Percentiles rank a stretch among this genome's conserved stretches.
Conservation (phyloP, 30 jellyfish, hydroid and myxozoan species). For the Pelagia noctiluca region DNA sequence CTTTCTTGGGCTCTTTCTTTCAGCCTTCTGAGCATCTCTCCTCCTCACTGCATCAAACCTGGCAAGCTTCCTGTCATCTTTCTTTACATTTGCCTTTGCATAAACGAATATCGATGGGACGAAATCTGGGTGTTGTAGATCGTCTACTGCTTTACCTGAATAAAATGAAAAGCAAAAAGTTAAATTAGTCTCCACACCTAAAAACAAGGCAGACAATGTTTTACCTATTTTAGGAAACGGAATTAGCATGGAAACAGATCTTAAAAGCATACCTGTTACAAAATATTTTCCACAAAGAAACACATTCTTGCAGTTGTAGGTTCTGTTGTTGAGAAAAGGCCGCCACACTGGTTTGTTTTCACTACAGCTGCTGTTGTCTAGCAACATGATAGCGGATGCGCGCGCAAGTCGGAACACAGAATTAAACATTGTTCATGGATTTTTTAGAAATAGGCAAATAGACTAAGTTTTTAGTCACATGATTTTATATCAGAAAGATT, state of each 20-base stretch:
- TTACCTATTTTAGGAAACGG: not conserved
- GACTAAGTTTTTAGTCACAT: too few species aligned
- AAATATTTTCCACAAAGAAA: not conserved
- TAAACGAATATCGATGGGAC: not conserved
- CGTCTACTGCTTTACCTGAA: not conserved
- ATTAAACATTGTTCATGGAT: too few species aligned
- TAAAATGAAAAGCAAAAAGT: not conserved
- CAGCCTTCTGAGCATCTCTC: constrained; percentile 2
- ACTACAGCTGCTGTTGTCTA: too few species aligned
- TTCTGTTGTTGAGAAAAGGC: not conserved
- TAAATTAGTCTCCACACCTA: not conserved
- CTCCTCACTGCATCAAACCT: constrained; percentile 1
- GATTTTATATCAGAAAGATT: too few species aligned
- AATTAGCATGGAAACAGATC: not conserved
- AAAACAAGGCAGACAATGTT: not conserved
- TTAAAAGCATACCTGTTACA: constrained; percentile 12
- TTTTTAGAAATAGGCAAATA: too few species aligned
- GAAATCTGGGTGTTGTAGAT: not conserved
- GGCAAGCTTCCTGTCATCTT: not conserved
- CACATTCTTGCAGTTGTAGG: not conserved
- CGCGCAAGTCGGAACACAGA: too few species aligned
- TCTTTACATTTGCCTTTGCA: not conserved
- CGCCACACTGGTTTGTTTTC: too few species aligned
- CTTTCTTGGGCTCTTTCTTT: constrained; percentile 1
- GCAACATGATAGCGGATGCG: constrained; percentile 6